Evolutionary conservation across 2,797 vertebrate genomes (phyloP).

Genomic region (Momotus momota): DNA sequence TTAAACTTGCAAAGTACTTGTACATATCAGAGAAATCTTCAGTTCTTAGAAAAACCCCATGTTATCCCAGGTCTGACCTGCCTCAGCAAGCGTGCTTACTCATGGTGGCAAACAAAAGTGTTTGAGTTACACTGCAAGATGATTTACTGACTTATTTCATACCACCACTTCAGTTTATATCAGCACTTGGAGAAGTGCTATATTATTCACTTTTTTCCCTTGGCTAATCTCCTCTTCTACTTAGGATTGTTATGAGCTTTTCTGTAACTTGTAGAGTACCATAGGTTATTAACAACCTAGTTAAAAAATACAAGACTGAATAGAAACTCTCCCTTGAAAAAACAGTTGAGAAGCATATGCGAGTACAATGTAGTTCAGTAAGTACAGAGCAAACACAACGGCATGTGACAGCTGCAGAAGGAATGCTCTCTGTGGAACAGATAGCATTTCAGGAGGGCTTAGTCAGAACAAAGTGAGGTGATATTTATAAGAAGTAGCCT

Average conservation of each 20-base stretch:
- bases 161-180: constrained; percentile 25
- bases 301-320: not conserved
- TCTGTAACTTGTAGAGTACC: not conserved
- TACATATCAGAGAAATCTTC: constrained; percentile 25
- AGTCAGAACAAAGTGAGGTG: constrained; percentile 34
- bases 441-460: constrained; percentile 25
- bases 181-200: not conserved
- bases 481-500: not conserved
- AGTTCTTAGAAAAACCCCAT: constrained; percentile 55
- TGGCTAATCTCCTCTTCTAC: constrained; percentile 12
- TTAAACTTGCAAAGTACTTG: constrained; percentile 36
- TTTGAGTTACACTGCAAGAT: constrained; percentile 10
- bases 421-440: constrained; percentile 36
- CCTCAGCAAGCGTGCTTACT: constrained; percentile 39
- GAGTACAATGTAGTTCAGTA: not conserved
- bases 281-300: not conserved
- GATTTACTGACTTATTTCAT: constrained; percentile 61
- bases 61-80: constrained; percentile 16
- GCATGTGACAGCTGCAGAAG: not conserved
- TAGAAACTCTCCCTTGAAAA: not conserved
- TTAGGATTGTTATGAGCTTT: constrained; percentile 44
- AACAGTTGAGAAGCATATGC: not conserved
- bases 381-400: not conserved
- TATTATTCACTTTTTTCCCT: constrained; percentile 32
- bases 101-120: not conserved